A percentile compares a stretch with the other conserved stretches of the same genome.
Conservation (phyloP, 1,140 invertebrate species). For the Cotesia typhae region DNA sequence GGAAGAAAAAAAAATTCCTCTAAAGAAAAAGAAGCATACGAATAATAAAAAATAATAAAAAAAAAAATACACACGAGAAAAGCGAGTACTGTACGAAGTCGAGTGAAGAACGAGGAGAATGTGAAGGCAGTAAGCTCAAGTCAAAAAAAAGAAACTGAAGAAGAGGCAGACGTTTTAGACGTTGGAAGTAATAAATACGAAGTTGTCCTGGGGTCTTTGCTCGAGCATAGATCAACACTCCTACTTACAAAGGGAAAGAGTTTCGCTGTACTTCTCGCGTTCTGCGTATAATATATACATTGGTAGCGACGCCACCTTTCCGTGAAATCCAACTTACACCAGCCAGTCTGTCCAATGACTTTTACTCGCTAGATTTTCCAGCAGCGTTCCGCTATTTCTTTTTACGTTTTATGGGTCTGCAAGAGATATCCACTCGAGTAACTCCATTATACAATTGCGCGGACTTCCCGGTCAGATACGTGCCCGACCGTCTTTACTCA, state of each 20-base stretch:
- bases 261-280: background rate
- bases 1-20: background rate
- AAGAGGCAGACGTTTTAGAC: slow-evolving; percentile 28
- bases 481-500: background rate
- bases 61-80: slow-evolving; percentile 1
- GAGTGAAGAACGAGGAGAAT: background rate
- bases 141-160: background rate
- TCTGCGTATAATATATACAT: background rate
- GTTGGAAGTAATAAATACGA: slow-evolving; percentile 32
- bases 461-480: slow-evolving; percentile 25
- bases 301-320: background rate
- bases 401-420: slow-evolving; percentile 33
- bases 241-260: slow-evolving; percentile 4
- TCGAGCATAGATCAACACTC: slow-evolving; percentile 31
- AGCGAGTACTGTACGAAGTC: background rate
- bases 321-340: background rate
- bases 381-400: background rate
- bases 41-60: slow-evolving; percentile 14
- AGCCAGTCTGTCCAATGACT: slow-evolving; percentile 1
- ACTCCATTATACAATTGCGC: slow-evolving; percentile 37
- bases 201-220: slow-evolving; percentile 24
- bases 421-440: slow-evolving; percentile 33
- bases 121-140: background rate
- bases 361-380: background rate
- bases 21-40: background rate